Base-by-base conservation (phyloP, 2,888 invertebrate genomes). In the Dasysyrphus tricinctus region DNA sequence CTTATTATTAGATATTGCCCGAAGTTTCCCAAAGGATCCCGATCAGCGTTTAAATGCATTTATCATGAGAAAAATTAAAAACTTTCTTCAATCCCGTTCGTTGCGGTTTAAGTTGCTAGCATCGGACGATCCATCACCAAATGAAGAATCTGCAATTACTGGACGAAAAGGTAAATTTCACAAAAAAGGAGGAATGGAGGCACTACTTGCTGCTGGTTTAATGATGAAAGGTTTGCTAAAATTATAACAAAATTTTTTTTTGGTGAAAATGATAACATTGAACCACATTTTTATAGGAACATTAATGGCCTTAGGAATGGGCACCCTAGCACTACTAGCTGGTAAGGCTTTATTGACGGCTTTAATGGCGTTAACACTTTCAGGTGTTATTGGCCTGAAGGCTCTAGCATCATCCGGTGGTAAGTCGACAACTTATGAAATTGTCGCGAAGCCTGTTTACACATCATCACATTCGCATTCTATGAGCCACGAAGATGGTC, bases 341-440 rank as follows among this genome's bases (percentile, higher is more conserved):
- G 97, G 97, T 11, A 97, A 97, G 91, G 97, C 97, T 0, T 91
- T 97, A 19, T 96, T 97, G 95, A 96, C 97, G 0, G 96, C 96
- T 2, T 91, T 97, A 76, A 95, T 97, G 94, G 96, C 97, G 0
- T 93, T 97, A 0, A 94, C 97, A 88, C 92, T 97, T 0, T 96
- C 97, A 0, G 96, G 95, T 0, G 95, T 97, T 84, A 94, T 96
- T 76, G 97, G 97, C 0, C 93, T 97, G 77, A 97, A 97, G 90
- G 94, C 95, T 0, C 91, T 97, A 19, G 94, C 96, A 2, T 92
- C 94, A 1, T 94, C 94, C 4, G 95, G 96, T 0, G 94, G 95
- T 85, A 96, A 96, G 90, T 94, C 95, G 11, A 96, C 97, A 9
- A 97, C 97, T 0, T 97, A 97, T 90, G 97, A 97, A 92, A 96